Base-by-base conservation (phyloP, 2,888 invertebrate species). In the Platycnemis pennipes region DNA sequence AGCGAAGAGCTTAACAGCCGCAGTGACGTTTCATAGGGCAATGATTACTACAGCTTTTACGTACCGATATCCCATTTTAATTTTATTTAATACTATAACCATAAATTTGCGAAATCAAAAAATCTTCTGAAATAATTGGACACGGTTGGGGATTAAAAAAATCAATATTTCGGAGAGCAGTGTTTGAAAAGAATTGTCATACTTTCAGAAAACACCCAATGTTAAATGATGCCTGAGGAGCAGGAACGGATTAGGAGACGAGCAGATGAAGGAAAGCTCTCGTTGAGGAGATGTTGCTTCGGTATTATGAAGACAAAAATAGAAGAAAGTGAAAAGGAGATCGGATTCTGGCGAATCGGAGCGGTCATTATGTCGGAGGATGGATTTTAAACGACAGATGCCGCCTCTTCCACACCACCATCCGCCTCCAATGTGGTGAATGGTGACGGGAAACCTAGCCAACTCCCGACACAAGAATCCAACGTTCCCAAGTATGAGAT, bases 361-460 rank as follows among this genome's bases (percentile, higher is more conserved):
- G 63, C 22, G 26, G 63, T 8, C 5, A 63, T 11, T 53, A 53
- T 19, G 7, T 26, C 3, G n/a, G 19, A n/a, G 63, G 4, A 5
- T 63, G 89, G 89, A 89, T 56, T 88, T 89, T 37, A 53, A 89
- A 89, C 89, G 56, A 89, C 89, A 89, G 89, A 89, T 89, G 89
- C 42, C 89, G 89, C 89, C 89, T 37, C 53, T 49, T n/a, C 49
- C 63, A 31, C 46, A 44, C 53, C 46, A 88, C 63, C 63, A 63
- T 63, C 22, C 63, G n/a, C n/a, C 53, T 5, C 31, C 88, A 3
- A 37, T 53, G 22, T 19, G 7, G 88, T 16, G 49, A 37, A 49
- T 26, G 89, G 56, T 44, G 37, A n/a, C 42, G 44, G 16, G 44
- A 56, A 42, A 49, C 49, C 56, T 22, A 46, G 31, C 49, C 31